A percentile compares a stretch with the other conserved stretches of the same genome.
Conservation (phyloP, 2,113 vertebrate species). For the Pungitius pungitius region DNA sequence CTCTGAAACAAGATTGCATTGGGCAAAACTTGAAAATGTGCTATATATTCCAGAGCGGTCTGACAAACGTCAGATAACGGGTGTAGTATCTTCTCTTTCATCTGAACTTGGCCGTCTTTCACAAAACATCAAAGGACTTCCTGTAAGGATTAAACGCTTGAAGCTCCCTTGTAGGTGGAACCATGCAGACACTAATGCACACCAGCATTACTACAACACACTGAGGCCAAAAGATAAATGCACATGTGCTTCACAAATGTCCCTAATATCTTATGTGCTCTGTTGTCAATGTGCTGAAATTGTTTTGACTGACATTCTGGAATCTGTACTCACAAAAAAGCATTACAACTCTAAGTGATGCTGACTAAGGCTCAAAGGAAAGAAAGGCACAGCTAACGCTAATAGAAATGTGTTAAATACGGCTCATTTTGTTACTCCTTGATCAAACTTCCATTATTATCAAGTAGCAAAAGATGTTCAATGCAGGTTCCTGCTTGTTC, state of each 20-base stretch:
- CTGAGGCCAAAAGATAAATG: background rate
- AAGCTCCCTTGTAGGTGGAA: slow-evolving; percentile 16
- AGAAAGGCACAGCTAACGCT: background rate
- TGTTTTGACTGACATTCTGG: background rate
- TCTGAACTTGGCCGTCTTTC: slow-evolving; percentile 45
- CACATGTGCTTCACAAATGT: slow-evolving; percentile 4
- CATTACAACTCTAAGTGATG: background rate
- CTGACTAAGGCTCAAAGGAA: background rate
- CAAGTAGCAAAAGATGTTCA: background rate
- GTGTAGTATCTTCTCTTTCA: slow-evolving; percentile 38
- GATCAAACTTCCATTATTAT: background rate
- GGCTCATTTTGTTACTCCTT: background rate
- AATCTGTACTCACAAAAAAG: background rate
- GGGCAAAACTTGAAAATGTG: slow-evolving; percentile 20
- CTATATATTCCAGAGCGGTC: slow-evolving; percentile 30
- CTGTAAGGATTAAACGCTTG: slow-evolving; percentile 21
- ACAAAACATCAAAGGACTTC: slow-evolving; percentile 54
- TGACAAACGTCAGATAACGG: slow-evolving; percentile 37
- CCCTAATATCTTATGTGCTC: background rate
- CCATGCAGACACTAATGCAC: background rate
- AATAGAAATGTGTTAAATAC: background rate
- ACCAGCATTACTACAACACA: background rate
- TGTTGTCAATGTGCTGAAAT: background rate
- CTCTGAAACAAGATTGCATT: background rate
- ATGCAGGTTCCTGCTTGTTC: background rate